phyloP scores from a whole-genome alignment of 2,797 vertebrate species.

The Hippocampus kuda region DNA sequence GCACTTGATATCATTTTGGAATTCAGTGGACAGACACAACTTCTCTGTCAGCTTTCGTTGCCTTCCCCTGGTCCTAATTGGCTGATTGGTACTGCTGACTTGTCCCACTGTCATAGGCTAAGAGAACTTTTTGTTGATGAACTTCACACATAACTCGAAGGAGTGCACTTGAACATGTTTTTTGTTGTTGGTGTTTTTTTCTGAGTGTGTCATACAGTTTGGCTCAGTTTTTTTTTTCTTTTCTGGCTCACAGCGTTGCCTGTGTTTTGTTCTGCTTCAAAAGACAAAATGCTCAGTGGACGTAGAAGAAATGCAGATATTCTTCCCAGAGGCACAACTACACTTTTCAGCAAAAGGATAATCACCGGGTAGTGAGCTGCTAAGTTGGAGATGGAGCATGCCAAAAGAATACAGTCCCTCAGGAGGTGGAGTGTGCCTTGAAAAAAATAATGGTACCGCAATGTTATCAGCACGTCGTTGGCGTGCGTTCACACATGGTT shows the following conservation, averaged over 20 bases:
- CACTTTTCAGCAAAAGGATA: constrained; percentile 26
- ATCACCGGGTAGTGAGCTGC: constrained; percentile 30
- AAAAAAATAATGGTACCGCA: constrained; percentile 16
- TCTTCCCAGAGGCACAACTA: constrained; percentile 30
- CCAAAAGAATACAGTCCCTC: constrained; percentile 18
- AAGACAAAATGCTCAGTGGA: constrained; percentile 16
- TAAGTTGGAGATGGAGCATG: constrained; percentile 22
- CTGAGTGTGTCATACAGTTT: background rate
- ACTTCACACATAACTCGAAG: background rate
- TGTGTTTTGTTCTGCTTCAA: constrained; percentile 10
- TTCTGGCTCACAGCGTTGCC: constrained; percentile 2
- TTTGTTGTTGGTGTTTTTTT: background rate
- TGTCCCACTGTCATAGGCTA: background rate
- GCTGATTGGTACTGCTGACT: background rate
- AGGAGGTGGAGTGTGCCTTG: constrained; percentile 13
- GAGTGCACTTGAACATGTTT: background rate
- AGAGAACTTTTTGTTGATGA: background rate
- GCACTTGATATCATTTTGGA: background rate
- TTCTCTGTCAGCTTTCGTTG: background rate
- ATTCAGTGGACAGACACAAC: background rate
- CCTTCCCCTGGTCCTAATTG: background rate
- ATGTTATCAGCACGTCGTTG: constrained; percentile 29
- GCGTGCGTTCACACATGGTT: constrained; percentile 50
- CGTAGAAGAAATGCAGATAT: constrained; percentile 19
- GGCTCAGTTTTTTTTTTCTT: background rate